These are phyloP conservation scores for Autographa pulchrina DNA, from an alignment of 2,888 invertebrate genomes.

Conservation along the genomic window DNA sequence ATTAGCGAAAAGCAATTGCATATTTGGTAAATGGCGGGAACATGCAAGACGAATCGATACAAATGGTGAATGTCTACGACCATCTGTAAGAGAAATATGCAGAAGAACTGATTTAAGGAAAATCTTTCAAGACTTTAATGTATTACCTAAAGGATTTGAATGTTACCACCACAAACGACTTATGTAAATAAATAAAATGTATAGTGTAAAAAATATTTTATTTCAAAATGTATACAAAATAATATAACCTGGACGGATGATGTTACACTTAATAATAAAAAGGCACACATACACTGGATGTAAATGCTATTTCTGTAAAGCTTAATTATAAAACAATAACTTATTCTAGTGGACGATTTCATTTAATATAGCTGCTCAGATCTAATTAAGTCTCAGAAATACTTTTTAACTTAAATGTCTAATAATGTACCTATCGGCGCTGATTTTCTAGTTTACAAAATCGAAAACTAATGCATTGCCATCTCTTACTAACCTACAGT, in stretches of 20 bases:
- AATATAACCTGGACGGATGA: constrained; percentile 28
- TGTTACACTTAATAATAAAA: constrained; percentile 25
- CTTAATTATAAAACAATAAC: constrained; percentile 25
- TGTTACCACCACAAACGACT: constrained; percentile 73
- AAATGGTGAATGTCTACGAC: constrained; percentile 66
- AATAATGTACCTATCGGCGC: constrained; percentile 9
- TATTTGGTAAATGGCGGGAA: constrained; percentile 82
- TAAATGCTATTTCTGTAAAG: constrained; percentile 20
- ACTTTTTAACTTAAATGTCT: not conserved
- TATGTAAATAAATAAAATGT: constrained; percentile 47
- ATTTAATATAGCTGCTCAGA: constrained; percentile 34
- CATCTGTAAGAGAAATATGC: constrained; percentile 77
- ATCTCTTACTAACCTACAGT: too few species aligned
- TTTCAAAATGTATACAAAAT: constrained; percentile 23
- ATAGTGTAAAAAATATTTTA: constrained; percentile 35
- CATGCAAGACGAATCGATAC: constrained; percentile 77
- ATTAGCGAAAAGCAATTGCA: constrained; percentile 81
- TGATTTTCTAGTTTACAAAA: not conserved
- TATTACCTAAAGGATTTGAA: constrained; percentile 76
- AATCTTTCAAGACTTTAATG: constrained; percentile 74
- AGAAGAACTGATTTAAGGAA: constrained; percentile 74
- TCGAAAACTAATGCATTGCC: not conserved
- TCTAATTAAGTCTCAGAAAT: constrained; percentile 26
- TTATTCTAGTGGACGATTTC: constrained; percentile 23
- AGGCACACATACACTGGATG: constrained; percentile 46